phyloP scores from a whole-genome alignment of 2,888 invertebrate species.

The Orthosia cruda region DNA sequence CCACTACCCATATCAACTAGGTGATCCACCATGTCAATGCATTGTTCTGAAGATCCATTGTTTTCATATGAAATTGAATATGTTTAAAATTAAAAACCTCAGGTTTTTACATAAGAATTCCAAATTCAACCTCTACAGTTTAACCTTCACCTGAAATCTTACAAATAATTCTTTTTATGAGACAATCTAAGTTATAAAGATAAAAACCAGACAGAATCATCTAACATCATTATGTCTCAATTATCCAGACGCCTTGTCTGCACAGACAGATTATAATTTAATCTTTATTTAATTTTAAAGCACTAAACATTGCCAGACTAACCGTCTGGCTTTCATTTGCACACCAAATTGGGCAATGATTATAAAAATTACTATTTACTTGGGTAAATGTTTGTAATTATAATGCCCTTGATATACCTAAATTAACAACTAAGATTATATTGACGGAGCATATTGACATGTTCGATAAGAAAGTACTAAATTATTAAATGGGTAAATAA shows the following conservation, averaged over 20 bases:
- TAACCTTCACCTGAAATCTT: slow-evolving; percentile 37
- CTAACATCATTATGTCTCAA: slow-evolving; percentile 26
- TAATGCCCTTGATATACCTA: slow-evolving; percentile 17
- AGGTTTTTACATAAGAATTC: not conserved
- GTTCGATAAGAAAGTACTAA: not conserved
- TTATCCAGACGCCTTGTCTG: slow-evolving; percentile 13
- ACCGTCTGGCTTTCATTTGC: slow-evolving; percentile 21
- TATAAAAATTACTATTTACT: slow-evolving; percentile 5
- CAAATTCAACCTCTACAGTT: not conserved
- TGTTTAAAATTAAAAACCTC: not conserved
- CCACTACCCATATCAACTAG: not conserved
- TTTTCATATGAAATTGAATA: no score
- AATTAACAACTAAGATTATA: slow-evolving; percentile 9
- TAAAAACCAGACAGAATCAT: slow-evolving; percentile 20
- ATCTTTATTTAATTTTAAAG: slow-evolving; percentile 4
- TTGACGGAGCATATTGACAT: not conserved
- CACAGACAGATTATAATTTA: slow-evolving; percentile 5
- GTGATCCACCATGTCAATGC: not conserved
- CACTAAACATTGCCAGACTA: not conserved
- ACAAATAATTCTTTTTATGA: not conserved
- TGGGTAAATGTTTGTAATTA: not conserved
- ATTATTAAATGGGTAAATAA: not conserved
- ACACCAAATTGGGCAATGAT: slow-evolving; percentile 17
- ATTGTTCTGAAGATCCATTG: not conserved
- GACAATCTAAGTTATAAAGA: slow-evolving; percentile 26